phyloP scores from a whole-genome alignment of 1,140 invertebrate species.

The Heliconius himera region DNA sequence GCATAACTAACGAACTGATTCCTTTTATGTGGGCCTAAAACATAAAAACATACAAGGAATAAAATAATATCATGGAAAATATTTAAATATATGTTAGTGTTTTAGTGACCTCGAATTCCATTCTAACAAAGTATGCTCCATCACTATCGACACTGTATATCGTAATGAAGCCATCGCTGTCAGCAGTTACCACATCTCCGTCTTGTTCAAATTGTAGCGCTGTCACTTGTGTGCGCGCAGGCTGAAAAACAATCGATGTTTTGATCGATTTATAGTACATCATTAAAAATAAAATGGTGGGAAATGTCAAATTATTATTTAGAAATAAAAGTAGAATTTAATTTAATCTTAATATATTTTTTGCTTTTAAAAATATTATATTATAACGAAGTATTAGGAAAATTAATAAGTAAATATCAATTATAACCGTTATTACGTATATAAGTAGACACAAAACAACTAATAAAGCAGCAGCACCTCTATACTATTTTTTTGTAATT shows the following conservation, averaged over 20 bases:
- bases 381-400: too few relatives aligned
- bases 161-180: slow-evolving; percentile 96
- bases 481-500: too few relatives aligned
- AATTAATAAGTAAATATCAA: too few relatives aligned
- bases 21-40: slow-evolving; percentile 90
- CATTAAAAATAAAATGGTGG: neutral
- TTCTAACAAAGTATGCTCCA: slow-evolving; percentile 92
- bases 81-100: slow-evolving; percentile 22
- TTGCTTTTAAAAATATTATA: too few relatives aligned
- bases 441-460: too few relatives aligned
- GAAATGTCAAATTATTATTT: neutral
- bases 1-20: slow-evolving; percentile 92
- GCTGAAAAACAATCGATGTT: slow-evolving; percentile 76
- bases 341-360: too few relatives aligned
- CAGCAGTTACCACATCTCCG: slow-evolving; percentile 96
- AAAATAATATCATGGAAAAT: neutral
- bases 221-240: slow-evolving; percentile 90
- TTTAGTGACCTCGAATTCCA: slow-evolving; percentile 88
- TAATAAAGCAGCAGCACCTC: too few relatives aligned
- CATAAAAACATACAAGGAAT: neutral
- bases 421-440: too few relatives aligned
- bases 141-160: slow-evolving; percentile 95
- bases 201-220: slow-evolving; percentile 95
- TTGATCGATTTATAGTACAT: neutral
- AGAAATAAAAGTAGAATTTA: neutral